Evolutionary conservation across 53 echinoderm and acorn worm genomes (phyloP).

Genomic region (Astropecten irregularis): DNA sequence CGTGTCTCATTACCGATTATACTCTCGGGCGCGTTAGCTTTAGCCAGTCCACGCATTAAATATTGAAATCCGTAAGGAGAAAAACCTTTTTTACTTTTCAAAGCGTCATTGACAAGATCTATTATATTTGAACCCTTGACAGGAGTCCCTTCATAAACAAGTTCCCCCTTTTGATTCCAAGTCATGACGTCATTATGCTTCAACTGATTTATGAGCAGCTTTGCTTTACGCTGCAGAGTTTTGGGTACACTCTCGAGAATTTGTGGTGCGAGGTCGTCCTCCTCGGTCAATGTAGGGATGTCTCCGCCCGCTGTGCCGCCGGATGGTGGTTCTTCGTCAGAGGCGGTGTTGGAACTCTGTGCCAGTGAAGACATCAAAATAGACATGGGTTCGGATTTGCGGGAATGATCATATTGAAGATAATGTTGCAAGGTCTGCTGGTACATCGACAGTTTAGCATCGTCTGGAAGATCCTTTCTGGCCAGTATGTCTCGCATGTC

Average conservation of each 20-base stretch:
- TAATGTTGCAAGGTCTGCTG: slow-evolving; percentile 3
- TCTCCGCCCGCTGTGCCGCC: neutral
- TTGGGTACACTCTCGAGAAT: slow-evolving; percentile 32
- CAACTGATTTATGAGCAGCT: neutral
- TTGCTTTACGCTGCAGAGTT: slow-evolving; percentile 14
- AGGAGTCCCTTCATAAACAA: slow-evolving; percentile 5
- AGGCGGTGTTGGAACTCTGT: neutral
- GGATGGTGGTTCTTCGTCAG: neutral
- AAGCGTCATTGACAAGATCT: slow-evolving; percentile 42
- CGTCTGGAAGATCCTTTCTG: neutral
- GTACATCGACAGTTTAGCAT: neutral
- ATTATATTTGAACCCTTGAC: slow-evolving; percentile 38
- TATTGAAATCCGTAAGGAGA: slow-evolving; percentile 42
- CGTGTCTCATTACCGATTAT: slow-evolving; percentile 6
- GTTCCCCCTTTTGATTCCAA: slow-evolving; percentile 35
- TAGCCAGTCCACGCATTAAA: slow-evolving; percentile 34
- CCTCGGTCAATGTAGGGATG: neutral
- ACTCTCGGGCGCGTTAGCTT: slow-evolving; percentile 37
- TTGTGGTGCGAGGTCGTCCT: neutral
- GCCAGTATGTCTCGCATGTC: slow-evolving; percentile 1
- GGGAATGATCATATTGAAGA: neutral
- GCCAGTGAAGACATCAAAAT: neutral
- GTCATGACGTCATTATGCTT: slow-evolving; percentile 8
- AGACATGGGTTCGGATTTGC: neutral
- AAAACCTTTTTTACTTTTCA: slow-evolving; percentile 24